These are phyloP conservation scores for Drosophila nr. perissopoda DNA, from an alignment of 2,888 invertebrate genomes.

Conservation along the genomic window DNA sequence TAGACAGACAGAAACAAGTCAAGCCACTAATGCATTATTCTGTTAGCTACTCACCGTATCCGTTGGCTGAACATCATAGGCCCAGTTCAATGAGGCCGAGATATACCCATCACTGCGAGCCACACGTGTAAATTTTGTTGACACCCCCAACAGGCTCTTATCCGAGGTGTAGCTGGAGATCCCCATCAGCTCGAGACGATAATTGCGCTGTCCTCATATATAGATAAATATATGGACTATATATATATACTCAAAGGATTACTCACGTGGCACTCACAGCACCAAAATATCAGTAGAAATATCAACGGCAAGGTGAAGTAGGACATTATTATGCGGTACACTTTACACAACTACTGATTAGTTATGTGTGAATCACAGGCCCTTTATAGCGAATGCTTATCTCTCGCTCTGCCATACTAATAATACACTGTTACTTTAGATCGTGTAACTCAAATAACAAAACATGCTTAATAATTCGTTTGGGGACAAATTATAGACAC, in stretches of 20 bases:
- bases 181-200: slow-evolving; percentile 2
- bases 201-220: not conserved
- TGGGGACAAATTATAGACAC: not conserved
- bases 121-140: not conserved
- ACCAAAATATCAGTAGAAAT: not conserved
- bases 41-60: not conserved
- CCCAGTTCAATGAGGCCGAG: not conserved
- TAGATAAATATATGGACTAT: not conserved
- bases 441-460: not conserved
- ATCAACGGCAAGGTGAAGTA: not conserved
- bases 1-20: not conserved
- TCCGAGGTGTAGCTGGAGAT: not conserved
- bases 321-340: not conserved
- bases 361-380: not conserved
- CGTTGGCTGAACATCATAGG: not conserved
- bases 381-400: not conserved
- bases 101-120: not conserved
- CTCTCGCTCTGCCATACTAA: not conserved
- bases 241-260: not conserved
- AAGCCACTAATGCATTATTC: not conserved
- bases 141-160: not conserved
- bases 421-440: not conserved
- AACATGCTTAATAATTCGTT: not conserved
- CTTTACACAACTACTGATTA: not conserved
- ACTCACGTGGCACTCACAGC: not conserved